Evolutionary conservation across 2,113 vertebrate species (phyloP).

Genomic region (Zosterops hypoxanthus): DNA sequence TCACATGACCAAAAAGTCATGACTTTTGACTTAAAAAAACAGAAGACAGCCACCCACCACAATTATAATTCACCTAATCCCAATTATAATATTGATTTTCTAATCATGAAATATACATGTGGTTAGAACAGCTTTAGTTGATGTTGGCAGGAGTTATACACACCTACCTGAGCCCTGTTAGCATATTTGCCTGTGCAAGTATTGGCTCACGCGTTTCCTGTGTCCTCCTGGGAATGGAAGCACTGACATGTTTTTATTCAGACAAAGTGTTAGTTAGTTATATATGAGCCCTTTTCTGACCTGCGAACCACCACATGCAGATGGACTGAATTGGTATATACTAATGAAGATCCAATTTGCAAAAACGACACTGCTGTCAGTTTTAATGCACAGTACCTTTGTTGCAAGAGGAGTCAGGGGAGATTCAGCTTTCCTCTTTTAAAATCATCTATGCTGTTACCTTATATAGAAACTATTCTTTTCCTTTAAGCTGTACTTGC

Average conservation of each 20-base stretch:
- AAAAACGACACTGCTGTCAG: neutral
- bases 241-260: neutral
- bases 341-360: neutral
- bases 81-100: neutral
- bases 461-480: neutral
- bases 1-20: neutral
- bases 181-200: neutral
- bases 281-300: neutral
- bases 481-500: neutral
- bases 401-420: neutral
- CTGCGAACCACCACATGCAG: neutral
- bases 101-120: neutral
- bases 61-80: neutral
- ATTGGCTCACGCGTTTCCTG: neutral
- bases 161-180: neutral
- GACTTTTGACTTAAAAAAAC: neutral
- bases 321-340: neutral
- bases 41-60: neutral
- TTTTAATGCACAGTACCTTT: neutral
- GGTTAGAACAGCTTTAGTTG: neutral
- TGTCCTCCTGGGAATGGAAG: neutral
- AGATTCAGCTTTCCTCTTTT: neutral
- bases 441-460: neutral
- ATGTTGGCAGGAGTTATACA: neutral
- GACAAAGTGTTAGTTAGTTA: neutral